These are phyloP conservation scores for Hippocampus kuda DNA, from an alignment of 2,797 vertebrate species.

Conservation along the genomic window DNA sequence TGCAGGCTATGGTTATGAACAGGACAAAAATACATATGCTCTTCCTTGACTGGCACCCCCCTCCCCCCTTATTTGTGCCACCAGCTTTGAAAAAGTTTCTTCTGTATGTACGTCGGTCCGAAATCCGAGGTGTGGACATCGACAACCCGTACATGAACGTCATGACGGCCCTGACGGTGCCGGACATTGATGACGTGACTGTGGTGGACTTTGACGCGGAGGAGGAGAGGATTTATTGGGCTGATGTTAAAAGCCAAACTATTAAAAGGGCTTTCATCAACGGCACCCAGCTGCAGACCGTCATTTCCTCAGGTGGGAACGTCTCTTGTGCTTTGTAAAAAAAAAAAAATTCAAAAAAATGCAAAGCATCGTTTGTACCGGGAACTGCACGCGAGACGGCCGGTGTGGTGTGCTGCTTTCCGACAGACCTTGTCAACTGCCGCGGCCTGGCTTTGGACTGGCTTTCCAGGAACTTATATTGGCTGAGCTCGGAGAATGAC, in stretches of 20 bases:
- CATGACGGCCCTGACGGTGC: slow-evolving; percentile 94
- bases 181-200: slow-evolving; percentile 93
- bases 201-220: slow-evolving; percentile 89
- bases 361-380: background rate
- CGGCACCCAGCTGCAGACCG: slow-evolving; percentile 89
- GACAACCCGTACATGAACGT: slow-evolving; percentile 97
- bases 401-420: slow-evolving; percentile 11
- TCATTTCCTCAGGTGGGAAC: slow-evolving; percentile 84
- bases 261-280: slow-evolving; percentile 95
- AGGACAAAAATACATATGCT: too few relatives aligned
- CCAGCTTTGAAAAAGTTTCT: slow-evolving; percentile 90
- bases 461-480: slow-evolving; percentile 97
- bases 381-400: too few relatives aligned
- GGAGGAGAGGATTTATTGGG: slow-evolving; percentile 95
- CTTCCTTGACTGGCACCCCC: too few relatives aligned
- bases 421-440: slow-evolving; percentile 88
- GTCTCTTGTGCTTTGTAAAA: background rate
- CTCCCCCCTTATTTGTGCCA: slow-evolving; percentile 4
- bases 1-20: background rate
- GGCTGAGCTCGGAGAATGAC: slow-evolving; percentile 97
- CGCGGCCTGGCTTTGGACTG: slow-evolving; percentile 92
- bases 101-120: slow-evolving; percentile 85
- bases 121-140: slow-evolving; percentile 96
- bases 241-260: slow-evolving; percentile 93
- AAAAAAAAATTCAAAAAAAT: background rate